Conservation (phyloP, 2,888 invertebrate genomes). For the Tyria jacobaeae region DNA sequence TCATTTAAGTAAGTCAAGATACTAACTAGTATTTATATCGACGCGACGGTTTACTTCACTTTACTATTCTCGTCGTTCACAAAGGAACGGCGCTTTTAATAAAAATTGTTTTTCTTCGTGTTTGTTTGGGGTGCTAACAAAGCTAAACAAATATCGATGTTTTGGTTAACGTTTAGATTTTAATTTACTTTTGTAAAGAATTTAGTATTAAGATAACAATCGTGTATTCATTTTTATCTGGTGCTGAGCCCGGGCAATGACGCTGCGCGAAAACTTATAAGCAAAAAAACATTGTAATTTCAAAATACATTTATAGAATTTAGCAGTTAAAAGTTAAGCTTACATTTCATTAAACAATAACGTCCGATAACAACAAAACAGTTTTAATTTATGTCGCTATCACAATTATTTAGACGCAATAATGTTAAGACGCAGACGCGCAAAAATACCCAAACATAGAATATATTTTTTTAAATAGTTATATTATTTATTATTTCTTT, state of each 20-base stretch:
- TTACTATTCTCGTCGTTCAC: slow-evolving; percentile 33
- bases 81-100: slow-evolving; percentile 36
- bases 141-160: slow-evolving; percentile 26
- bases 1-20: slow-evolving; percentile 28
- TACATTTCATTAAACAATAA: neutral
- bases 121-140: slow-evolving; percentile 32
- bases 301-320: neutral
- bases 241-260: slow-evolving; percentile 18
- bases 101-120: slow-evolving; percentile 31
- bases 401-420: no score
- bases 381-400: no score
- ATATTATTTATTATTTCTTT: no score
- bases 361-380: no score
- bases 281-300: slow-evolving; percentile 1
- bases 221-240: slow-evolving; percentile 2
- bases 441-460: slow-evolving; percentile 10
- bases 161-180: slow-evolving; percentile 13
- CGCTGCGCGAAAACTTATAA: slow-evolving; percentile 19
- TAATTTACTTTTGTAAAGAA: slow-evolving; percentile 17
- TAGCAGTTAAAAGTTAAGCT: no score
- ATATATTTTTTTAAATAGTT: neutral
- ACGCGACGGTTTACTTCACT: slow-evolving; percentile 19
- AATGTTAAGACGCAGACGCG: slow-evolving; percentile 29
- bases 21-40: slow-evolving; percentile 26
- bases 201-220: slow-evolving; percentile 3